Percentiles rank a stretch among this genome's conserved stretches.
These are phyloP conservation scores for Malachius bipustulatus DNA, from an alignment of 2,888 invertebrate species.

Conservation along the genomic window DNA sequence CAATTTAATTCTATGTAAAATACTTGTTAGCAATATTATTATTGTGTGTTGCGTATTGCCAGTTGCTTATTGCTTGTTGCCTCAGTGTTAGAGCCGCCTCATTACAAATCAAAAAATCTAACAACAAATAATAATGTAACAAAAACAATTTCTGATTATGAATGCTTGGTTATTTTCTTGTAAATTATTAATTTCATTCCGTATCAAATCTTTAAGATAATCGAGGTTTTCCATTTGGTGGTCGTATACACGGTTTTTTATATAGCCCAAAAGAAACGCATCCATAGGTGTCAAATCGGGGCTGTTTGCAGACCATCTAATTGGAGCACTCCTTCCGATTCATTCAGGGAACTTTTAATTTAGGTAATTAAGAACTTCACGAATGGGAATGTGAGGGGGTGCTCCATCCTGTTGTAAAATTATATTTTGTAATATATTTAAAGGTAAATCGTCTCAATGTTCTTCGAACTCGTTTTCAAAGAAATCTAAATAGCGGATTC, in stretches of 20 bases:
- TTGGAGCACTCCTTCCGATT: constrained; percentile 2
- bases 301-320: constrained; percentile 3
- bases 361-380: neutral
- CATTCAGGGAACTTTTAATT: constrained; percentile 1
- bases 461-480: constrained; percentile 2
- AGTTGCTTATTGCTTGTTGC: no score
- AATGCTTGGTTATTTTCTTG: neutral
- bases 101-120: no score
- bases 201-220: constrained; percentile 3
- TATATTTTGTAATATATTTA: constrained; percentile 2
- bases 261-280: constrained; percentile 1
- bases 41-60: no score
- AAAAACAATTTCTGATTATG: no score
- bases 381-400: constrained; percentile 2
- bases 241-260: constrained; percentile 3
- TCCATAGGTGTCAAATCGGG: constrained; percentile 3
- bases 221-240: constrained; percentile 1
- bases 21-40: no score
- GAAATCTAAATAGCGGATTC: constrained; percentile 1
- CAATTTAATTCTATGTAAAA: no score
- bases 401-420: constrained; percentile 2
- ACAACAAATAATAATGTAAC: no score
- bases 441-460: neutral
- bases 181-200: constrained; percentile 1
- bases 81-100: no score